Percentiles rank a stretch among this genome's conserved stretches.
Conservation (phyloP, 2,797 vertebrate genomes). For the Gallirallus australis region DNA sequence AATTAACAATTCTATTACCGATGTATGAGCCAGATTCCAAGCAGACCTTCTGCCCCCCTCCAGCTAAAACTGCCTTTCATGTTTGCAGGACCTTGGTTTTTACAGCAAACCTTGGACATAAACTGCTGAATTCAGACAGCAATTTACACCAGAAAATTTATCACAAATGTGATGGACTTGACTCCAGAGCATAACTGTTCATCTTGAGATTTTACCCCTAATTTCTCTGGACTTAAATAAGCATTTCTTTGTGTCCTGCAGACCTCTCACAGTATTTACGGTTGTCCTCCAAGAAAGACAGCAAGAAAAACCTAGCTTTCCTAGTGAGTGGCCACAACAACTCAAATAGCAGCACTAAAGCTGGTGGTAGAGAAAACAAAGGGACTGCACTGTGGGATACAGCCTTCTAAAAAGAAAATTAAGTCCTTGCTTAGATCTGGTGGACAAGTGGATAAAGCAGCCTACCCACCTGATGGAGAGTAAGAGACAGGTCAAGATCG, state of each 20-base stretch:
- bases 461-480: neutral
- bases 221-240: neutral
- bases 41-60: no score
- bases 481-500: neutral
- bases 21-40: neutral
- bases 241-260: neutral
- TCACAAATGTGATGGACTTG: neutral
- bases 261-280: neutral
- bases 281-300: neutral
- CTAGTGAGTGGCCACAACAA: neutral
- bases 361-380: neutral
- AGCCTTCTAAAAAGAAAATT: neutral
- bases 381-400: accelerated
- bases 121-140: neutral
- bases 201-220: neutral
- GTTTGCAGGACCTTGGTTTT: neutral
- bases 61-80: neutral
- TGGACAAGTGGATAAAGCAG: neutral
- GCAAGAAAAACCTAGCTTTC: neutral
- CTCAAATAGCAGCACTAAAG: neutral
- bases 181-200: neutral
- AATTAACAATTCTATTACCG: neutral
- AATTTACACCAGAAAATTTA: neutral
- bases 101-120: neutral
- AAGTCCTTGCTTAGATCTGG: neutral